Base-by-base conservation (phyloP, 2,113 vertebrate genomes). In the Indicator maculatus region DNA sequence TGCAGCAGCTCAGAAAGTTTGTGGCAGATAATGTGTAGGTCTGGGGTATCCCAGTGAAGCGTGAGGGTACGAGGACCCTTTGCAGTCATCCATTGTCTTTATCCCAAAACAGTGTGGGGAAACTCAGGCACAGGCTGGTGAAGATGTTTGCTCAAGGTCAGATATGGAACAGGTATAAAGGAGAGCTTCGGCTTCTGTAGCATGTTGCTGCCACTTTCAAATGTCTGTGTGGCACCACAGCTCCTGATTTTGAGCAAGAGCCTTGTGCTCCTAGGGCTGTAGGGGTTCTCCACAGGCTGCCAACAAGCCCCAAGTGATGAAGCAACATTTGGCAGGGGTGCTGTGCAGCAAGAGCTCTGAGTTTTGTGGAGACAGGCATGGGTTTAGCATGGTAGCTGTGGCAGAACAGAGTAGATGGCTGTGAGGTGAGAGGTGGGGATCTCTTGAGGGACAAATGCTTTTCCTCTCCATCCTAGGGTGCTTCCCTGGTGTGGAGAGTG, bases 291-390 rank as follows among this genome's bases (percentile, higher is more conserved):
- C 0, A 1, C 1, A 2, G 31, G 36, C 56, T 67, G 28, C 73
- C 2, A 2, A 20, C 19, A 41, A 69, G 63, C 41, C 52, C 14
- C n/a, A 8, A 21, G 31, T 28, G 39, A 16, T 24, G 45, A 44
- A 65, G 30, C 53, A 33, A 12, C 9, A n/a, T 65, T 64, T 84
- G 63, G 63, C 16, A 71, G 67, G 47, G 36, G 5, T 18, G 13
- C 33, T 0, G 0, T 56, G 17, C 0, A 1, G 21, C 3, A 3
- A 56, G 28, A 83, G 36, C 31, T 63, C 53, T 21, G 39, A 30
- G 30, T 30, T 65, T n/a, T 45, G 70, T 1, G 0, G 50, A 23
- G 18, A 3, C 44, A 53, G 30, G 14, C 3, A 0, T 23, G 53
- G 19, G 16, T 24, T 47, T n/a, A 83, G 64, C 0, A 0, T 0